Conservation (phyloP, 2,888 invertebrate species). For the Lasioglossum villosulum region DNA sequence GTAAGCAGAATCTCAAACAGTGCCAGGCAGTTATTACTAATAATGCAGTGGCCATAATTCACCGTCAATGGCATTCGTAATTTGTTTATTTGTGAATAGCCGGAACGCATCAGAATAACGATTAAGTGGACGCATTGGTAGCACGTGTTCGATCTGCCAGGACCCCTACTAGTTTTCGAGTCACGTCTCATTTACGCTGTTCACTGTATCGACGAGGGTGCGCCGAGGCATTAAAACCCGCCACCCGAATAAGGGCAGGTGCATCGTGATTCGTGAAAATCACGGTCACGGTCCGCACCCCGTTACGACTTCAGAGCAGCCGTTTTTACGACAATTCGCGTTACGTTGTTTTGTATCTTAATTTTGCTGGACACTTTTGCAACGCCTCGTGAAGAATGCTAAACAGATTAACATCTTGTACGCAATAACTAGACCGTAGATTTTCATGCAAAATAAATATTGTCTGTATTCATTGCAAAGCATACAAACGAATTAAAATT, state of each 20-base stretch:
- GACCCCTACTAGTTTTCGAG: slow-evolving; percentile 64
- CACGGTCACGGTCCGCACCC: slow-evolving; percentile 31
- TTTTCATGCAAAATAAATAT: background rate
- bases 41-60: background rate
- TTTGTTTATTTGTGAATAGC: slow-evolving; percentile 54
- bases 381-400: background rate
- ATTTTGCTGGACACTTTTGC: background rate
- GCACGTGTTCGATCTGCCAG: slow-evolving; percentile 67
- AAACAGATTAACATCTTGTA: background rate
- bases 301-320: slow-evolving; percentile 13
- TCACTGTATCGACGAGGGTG: slow-evolving; percentile 62
- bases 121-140: slow-evolving; percentile 62
- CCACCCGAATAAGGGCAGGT: slow-evolving; percentile 68
- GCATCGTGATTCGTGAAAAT: slow-evolving; percentile 72
- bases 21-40: background rate
- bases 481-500: too few species aligned
- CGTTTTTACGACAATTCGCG: slow-evolving; percentile 28
- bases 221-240: slow-evolving; percentile 56
- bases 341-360: slow-evolving; percentile 15
- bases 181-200: slow-evolving; percentile 74
- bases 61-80: slow-evolving; percentile 26
- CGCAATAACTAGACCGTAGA: background rate
- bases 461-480: background rate
- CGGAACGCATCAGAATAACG: slow-evolving; percentile 59
- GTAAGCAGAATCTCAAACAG: background rate